These are phyloP conservation scores for Phalacrocorax carbo DNA, from an alignment of 2,113 vertebrate species.

Conservation along the genomic window DNA sequence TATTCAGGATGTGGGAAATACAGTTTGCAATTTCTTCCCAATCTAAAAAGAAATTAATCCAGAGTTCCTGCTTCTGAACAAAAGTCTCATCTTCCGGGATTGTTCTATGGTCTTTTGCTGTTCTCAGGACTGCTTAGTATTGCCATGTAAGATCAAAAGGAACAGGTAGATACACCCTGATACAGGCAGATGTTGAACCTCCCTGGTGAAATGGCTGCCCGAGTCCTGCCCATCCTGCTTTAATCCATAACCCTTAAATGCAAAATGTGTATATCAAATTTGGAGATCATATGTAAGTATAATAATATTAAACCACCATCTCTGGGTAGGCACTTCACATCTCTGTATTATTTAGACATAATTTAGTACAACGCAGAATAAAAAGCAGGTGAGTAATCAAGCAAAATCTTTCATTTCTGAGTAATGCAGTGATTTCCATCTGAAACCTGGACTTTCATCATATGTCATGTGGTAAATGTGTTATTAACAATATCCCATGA, in stretches of 20 bases:
- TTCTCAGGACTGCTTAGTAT: background rate
- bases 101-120: background rate
- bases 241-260: background rate
- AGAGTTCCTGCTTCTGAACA: conserved; percentile 63
- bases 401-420: background rate
- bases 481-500: background rate
- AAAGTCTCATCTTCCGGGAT: background rate
- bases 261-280: background rate
- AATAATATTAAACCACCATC: background rate
- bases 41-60: background rate
- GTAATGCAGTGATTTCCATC: background rate
- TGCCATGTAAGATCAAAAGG: background rate
- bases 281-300: background rate
- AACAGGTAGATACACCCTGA: too few species aligned
- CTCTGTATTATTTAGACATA: background rate
- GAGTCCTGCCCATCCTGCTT: background rate
- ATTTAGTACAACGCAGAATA: background rate
- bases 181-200: background rate
- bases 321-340: background rate
- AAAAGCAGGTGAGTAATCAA: background rate
- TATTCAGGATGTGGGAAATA: background rate
- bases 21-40: background rate
- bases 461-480: background rate
- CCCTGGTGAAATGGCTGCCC: background rate
- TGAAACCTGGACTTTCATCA: background rate